These are phyloP conservation scores for Podabrus alpinus DNA, from an alignment of 2,888 invertebrate genomes.

Conservation along the genomic window DNA sequence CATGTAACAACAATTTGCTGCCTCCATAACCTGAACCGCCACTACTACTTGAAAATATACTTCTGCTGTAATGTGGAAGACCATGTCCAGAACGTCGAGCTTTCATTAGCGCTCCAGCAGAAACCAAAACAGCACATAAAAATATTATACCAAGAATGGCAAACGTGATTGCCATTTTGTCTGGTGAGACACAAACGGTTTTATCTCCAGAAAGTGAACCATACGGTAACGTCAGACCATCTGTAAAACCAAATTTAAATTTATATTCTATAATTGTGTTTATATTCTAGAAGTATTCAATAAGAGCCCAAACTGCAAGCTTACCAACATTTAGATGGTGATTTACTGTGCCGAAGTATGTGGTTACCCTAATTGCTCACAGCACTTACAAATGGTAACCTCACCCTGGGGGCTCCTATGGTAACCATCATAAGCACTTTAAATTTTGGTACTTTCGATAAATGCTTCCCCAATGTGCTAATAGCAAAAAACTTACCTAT, in stretches of 20 bases:
- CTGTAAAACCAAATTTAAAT: conserved; percentile 18
- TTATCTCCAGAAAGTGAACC: conserved; percentile 61
- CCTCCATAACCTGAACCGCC: conserved; percentile 65
- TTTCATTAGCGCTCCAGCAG: conserved; percentile 68
- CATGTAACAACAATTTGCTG: conserved; percentile 64
- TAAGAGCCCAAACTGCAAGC: not conserved
- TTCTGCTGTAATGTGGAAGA: conserved; percentile 65
- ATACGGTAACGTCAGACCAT: conserved; percentile 39
- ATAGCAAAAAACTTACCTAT: not conserved
- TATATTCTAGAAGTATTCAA: not conserved
- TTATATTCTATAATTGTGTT: not conserved
- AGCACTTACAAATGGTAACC: too few relatives aligned
- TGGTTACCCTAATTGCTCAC: too few relatives aligned
- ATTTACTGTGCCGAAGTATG: too few relatives aligned
- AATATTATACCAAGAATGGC: conserved; percentile 74
- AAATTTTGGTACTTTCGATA: not conserved
- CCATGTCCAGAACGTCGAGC: conserved; percentile 61
- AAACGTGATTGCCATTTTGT: conserved; percentile 76
- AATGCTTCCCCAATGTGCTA: not conserved
- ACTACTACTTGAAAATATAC: conserved; percentile 65
- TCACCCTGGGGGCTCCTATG: too few relatives aligned
- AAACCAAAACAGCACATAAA: conserved; percentile 70
- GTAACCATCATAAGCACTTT: not conserved
- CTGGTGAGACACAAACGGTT: conserved; percentile 74
- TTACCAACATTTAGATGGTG: not conserved